Percentiles rank a stretch among this genome's conserved stretches.
Conservation (phyloP, 2,797 vertebrate genomes). For the Carduelis carduelis region DNA sequence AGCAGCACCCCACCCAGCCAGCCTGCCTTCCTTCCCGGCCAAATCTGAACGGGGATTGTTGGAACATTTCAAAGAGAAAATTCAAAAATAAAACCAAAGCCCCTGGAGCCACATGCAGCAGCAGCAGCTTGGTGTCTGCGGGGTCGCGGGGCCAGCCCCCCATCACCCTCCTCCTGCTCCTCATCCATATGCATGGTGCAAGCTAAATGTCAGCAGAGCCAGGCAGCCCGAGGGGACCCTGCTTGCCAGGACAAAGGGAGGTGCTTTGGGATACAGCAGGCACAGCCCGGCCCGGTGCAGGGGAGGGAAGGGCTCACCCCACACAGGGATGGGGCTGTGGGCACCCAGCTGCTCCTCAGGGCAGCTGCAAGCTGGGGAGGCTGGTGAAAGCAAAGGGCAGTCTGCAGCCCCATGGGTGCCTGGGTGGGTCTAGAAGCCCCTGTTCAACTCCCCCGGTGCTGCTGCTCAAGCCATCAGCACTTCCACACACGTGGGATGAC, state of each 20-base stretch:
- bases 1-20: background rate
- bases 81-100: background rate
- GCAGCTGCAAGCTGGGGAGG: accelerated
- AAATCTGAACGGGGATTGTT: background rate
- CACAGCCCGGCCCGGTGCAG: accelerated
- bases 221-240: background rate
- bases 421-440: background rate
- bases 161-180: background rate
- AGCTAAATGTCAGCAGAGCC: background rate
- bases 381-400: background rate
- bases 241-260: background rate
- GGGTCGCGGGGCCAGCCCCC: background rate
- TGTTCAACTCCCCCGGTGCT: accelerated
- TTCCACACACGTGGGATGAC: accelerated
- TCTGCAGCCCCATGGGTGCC: background rate
- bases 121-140: background rate
- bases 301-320: background rate
- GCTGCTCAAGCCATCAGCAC: background rate
- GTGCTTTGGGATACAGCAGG: background rate
- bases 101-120: background rate
- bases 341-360: background rate
- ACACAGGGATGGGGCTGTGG: accelerated
- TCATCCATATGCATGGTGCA: background rate
- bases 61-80: background rate
- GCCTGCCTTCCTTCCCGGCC: background rate